Evolutionary conservation across 2,113 vertebrate genomes (phyloP), one percentile per base, ranked within the genome.

Genomic region (Sinocyclocheilus grahami): DNA sequence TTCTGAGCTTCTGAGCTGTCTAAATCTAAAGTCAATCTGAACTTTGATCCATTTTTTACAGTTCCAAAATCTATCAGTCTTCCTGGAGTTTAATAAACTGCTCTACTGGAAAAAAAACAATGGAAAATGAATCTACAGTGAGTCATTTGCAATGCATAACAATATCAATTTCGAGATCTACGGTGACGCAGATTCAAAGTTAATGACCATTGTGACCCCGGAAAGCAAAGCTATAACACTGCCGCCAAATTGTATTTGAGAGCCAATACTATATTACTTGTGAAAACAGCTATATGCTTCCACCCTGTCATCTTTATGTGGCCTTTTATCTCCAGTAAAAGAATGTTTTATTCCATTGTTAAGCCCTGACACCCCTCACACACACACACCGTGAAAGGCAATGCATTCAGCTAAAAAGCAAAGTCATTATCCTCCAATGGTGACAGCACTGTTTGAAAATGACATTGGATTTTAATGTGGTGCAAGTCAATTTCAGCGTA

Each of bases 341-440:
- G 88, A 76, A 90, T 87, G 90, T 89, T 91, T 91, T 91, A 89
- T 91, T 87, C 87, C 87, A 91, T 86, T 91, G 87, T 87, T 87
- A 75, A 84, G 86, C 58, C 80, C 76, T 65, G 24, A 87, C 76
- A 86, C 76, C 76, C 84, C 60, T 89, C 83, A 74, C 58, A 81
- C 79, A 84, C 39, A 46, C 42, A 10, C 42, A 67, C 76, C 30
- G 55, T 75, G 75, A 84, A 86, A 83, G 75, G 65, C 80, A 46
- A 65, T 24, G 77, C 78, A 75, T 86, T 69, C 24, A 53, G 77
- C 89, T 87, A 87, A 90, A 89, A 89, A 83, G 86, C 82, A 84
- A 89, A 88, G 87, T 93, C 90, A 91, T 93, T 94, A 93, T 93
- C 91, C 89, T 82, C 85, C 81, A 79, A 92, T 90, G 90, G 87